Base-by-base conservation (phyloP, 2,113 vertebrate species). In the Thunnus maccoyii region DNA sequence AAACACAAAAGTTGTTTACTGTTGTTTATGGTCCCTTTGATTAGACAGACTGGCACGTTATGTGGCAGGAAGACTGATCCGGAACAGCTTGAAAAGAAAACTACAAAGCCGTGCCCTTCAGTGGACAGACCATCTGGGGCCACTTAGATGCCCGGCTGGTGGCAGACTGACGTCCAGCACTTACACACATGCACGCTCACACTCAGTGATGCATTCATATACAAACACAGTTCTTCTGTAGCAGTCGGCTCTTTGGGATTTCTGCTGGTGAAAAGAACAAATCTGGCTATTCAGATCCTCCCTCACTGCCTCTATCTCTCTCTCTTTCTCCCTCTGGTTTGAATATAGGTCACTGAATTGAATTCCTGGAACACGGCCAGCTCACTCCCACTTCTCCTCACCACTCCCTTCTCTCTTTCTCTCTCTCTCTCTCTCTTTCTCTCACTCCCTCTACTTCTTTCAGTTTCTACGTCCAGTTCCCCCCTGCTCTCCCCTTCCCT, bases 321-420 rank as follows among this genome's bases (percentile, higher is more conserved):
- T 68, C 66, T 41, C 8, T 54, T 72, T 55, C 62, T 64, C 50
- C 3, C 54, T 46, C 78, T 6, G 13, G 70, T 76, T 77, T 88
- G 78, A 89, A 93, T 92, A 84, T 92, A 92, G 92, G 93, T 91
- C 92, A 92, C 72, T 71, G 79, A 87, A 77, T 83, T 80, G 81
- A 86, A 80, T 82, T 88, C 17, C 65, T 93, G 91, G 89, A 84
- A 16, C 48, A 9, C 1, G 60, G 41, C 90, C 83, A 61, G 61
- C 46, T 57, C 76, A 61, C 64, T 65, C 72, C 78, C 15, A 44
- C 76, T 17, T 16, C 50, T 55, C 65, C 63, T 50, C 44, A 76
- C 62, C 63, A 22, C 46, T 72, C 71, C 14, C 66, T 69, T 30
- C n/a, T 64, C 30, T 12, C 46, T 22, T 6, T 15, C 30, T 65